phyloP scores from a whole-genome alignment of 2,888 invertebrate genomes.

The Trilocha varians region DNA sequence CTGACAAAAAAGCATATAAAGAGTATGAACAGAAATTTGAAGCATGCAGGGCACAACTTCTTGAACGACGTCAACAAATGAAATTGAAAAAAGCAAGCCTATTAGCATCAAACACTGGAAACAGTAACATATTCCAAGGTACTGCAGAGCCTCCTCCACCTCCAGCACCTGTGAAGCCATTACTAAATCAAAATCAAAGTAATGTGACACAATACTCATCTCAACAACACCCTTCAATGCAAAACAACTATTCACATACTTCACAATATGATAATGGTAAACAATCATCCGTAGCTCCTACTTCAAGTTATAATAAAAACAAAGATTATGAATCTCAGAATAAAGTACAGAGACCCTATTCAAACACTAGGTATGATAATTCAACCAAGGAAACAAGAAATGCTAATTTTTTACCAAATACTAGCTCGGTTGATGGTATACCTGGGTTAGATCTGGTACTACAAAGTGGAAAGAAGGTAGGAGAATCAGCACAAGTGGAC shows the following conservation, averaged over 20 bases:
- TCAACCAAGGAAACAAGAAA: conserved; percentile 15
- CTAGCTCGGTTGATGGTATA: conserved; percentile 69
- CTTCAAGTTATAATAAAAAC: conserved; percentile 24
- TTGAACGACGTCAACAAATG: conserved; percentile 88
- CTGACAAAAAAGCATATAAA: conserved; percentile 88
- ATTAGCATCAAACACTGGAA: conserved; percentile 22
- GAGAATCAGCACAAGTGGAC: conserved; percentile 23
- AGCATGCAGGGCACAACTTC: conserved; percentile 83
- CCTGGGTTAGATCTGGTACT: conserved; percentile 82
- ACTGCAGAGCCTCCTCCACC: conserved; percentile 11
- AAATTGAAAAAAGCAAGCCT: conserved; percentile 73
- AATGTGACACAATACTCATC: conserved; percentile 16
- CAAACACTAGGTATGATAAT: conserved; percentile 20
- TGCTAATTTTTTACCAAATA: conserved; percentile 40
- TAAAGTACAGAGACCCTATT: conserved; percentile 38
- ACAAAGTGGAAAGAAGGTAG: conserved; percentile 36
- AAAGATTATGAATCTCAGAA: conserved; percentile 32
- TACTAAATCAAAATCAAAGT: conserved; percentile 17
- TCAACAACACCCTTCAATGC: conserved; percentile 18
- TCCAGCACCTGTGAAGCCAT: conserved; percentile 25
- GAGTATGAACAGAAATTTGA: conserved; percentile 93
- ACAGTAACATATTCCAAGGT: background rate
- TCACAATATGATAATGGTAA: conserved; percentile 21
- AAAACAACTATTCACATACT: conserved; percentile 14
- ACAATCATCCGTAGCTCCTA: conserved; percentile 23